These are phyloP conservation scores for Aplysina aerophoba DNA, from an alignment of 37 sponge, comb jelly and placozoan genomes.

Conservation along the genomic window DNA sequence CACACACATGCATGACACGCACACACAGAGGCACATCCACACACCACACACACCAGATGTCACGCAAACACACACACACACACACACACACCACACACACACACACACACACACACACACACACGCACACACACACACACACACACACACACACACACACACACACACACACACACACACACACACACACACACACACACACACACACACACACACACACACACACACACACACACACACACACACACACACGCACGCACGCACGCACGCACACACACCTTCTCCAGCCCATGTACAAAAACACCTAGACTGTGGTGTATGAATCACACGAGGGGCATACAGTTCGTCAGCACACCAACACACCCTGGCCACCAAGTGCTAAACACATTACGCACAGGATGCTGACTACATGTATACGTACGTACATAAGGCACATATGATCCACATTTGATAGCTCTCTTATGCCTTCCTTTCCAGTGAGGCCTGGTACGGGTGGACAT, in stretches of 20 bases:
- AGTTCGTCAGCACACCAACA: neutral
- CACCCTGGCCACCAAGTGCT: neutral
- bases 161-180: conserved; percentile 17
- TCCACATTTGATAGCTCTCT: too few relatives aligned
- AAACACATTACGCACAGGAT: neutral
- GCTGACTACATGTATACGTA: conserved; percentile 8
- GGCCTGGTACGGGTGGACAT: too few relatives aligned
- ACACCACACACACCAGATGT: neutral
- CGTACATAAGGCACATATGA: neutral
- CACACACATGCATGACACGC: too few relatives aligned
- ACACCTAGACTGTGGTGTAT: neutral
- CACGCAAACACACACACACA: neutral
- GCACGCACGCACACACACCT: conserved; percentile 33
- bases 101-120: conserved; percentile 14
- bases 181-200: conserved; percentile 14
- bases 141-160: conserved; percentile 17
- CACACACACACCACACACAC: neutral
- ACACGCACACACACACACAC: conserved; percentile 17
- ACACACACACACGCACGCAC: conserved; percentile 53
- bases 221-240: conserved; percentile 62
- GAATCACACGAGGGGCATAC: too few relatives aligned
- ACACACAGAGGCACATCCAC: too few relatives aligned
- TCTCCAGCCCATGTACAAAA: neutral
- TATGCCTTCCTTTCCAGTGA: too few relatives aligned
- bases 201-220: conserved; percentile 50